Base-by-base conservation (phyloP, 2,797 vertebrate genomes). In the Nannoperca obscura region DNA sequence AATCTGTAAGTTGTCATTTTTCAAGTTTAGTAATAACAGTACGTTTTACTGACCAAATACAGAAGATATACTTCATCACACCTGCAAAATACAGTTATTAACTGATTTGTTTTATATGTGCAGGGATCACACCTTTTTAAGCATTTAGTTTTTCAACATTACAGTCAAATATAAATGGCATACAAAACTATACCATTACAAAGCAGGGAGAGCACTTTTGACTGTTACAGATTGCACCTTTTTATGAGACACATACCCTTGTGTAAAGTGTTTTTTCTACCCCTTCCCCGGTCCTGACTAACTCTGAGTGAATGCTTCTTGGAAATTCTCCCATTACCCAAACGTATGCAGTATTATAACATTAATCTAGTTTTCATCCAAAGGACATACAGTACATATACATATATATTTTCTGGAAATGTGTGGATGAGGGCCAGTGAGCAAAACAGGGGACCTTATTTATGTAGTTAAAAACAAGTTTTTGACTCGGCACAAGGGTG, bases 181-280 rank as follows among this genome's bases (percentile, higher is more conserved):
- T 76, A 82, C 53, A 83, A 86, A 83, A 70, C 66, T 22, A 50
- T 67, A 86, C 75, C 79, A 82, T 87, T 70, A 86, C 81, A 81
- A 76, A 89, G 89, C 92, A 93, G 93, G 92, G 90, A 92, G 70
- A 91, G 87, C 88, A 93, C 92, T 91, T 93, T 88, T 89, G 92
- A 94, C 93, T 94, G 91, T 94, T 94, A 93, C 93, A 94, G 93
- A 94, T 94, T 93, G 90, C 90, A 94, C 92, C 92, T 94, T 92
- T 90, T 89, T 91, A 79, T 80, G 85, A 92, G 75, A 90, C 88
- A 88, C 86, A 52, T 71, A 86, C 73, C 84, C 85, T 80, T 88
- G 75, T 88, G 86, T 83, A 73, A 87, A 82, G 47, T 88, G 74
- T 89, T 90, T 91, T 91, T 91, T 83, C 60, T 87, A 73, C 61